Base-by-base conservation (phyloP, 2,888 invertebrate genomes). In the Sinotaia quadrata region DNA sequence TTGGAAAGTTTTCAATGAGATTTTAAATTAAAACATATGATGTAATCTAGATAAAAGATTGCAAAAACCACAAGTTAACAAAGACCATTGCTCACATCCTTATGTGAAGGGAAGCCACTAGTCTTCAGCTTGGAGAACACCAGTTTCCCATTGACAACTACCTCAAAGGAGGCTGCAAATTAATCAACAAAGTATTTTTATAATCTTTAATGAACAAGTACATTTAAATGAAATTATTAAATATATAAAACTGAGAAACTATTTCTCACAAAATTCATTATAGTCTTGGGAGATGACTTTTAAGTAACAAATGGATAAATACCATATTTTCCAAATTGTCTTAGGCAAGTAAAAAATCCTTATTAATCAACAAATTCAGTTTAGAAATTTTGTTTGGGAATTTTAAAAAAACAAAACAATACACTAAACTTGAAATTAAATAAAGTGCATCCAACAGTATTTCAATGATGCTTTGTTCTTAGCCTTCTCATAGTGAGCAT, bases 1-100 rank as follows among this genome's bases (percentile, higher is more conserved):
- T n/a, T n/a, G n/a, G n/a, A n/a, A n/a, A n/a, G n/a, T n/a, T n/a
- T n/a, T n/a, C n/a, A n/a, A n/a, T n/a, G n/a, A n/a, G n/a, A n/a
- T n/a, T 89, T 77, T 69, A 7, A 44, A 47, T 44, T 31, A 33
- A 31, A 24, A 36, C 12, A 27, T 8, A 7, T 56, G 24, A 65
- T 12, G 24, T 21, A 44, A 27, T 44, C n/a, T 4, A 15, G n/a
- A 24, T n/a, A 18, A 8, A 44, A 18, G 24, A n/a, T 24, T 41
- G 41, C 18, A 34, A 18, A 27, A 12, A 21, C n/a, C 27, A 27
- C 37, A 24, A 4, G 18, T 4, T 27, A 47, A 7, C 8, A 59
- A 59, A 3, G 41, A 41, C 41, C 15, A 18, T 31, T 10, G 58
- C 61, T 62, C 33, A 72, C 72, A 51, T 69, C 67, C 4, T 49